Base-by-base conservation (phyloP, 2,888 invertebrate genomes). In the Andrena camellia region DNA sequence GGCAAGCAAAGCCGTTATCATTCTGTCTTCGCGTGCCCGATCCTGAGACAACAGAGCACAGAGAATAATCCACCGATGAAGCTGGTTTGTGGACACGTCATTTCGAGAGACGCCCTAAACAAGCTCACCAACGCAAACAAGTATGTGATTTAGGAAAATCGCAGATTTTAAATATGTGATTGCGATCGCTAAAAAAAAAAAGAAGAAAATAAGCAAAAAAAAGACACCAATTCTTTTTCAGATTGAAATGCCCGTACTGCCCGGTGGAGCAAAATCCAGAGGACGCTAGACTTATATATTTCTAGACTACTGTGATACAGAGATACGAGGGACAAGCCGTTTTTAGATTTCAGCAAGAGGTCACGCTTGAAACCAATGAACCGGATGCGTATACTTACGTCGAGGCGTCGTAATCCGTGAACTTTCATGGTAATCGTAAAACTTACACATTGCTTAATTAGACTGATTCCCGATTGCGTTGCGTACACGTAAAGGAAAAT, bases 11-110 rank as follows among this genome's bases (percentile, higher is more conserved):
- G 97, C 91, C 97, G 98, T 87, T 99, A 98, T 94, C 99, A 99
- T 95, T 99, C 99, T 6, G 98, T 99, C 92, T 99, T 99, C 95
- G 99, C 99, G 29, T 99, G 99, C 94, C 99, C 99, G 8, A 99
- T 99, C 91, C 95, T 99, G 82, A 96, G 99, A 74, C 99, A 99
- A 93, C 99, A 99, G 94, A 98, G 98, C 62, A 98, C 98, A 0
- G 98, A 99, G 89, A 96, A 96, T 89, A 99, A 99, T 95, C 99
- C 99, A 76, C 99, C 99, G 20, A 99, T 99, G 97, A 96, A 98
- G 86, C 95, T 99, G 83, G 96, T 98, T 2, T 99, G 99, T 94
- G 99, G 99, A 2, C 99, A 99, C 95, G 99, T 99, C 82, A 99
- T 99, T 91, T 99, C 99, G 2, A 96, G 97, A 88, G 99, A 99